Evolutionary conservation across 1,140 invertebrate species (phyloP), one percentile per base, ranked within the genome.

Genomic region (Maconellicoccus hirsutus): DNA sequence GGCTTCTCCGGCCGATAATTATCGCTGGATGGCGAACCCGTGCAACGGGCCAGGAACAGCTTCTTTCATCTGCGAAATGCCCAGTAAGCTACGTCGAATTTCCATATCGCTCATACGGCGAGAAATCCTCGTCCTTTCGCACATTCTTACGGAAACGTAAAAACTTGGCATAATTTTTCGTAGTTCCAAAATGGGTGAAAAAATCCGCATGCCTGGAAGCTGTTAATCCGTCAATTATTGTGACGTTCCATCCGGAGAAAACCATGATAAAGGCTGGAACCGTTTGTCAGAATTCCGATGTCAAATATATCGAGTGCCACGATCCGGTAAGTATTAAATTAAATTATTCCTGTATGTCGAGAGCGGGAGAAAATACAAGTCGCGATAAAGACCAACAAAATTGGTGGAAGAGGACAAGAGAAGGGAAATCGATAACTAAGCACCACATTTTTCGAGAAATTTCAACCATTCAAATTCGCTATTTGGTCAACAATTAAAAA

Each of bases 261-360:
- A 84, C 92, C 23, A 85, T 92, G 33, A 83, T 96, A 42, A 90
- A 93, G 75, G 80, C 95, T 52, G 91, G 92, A 25, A 89, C 91
- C 42, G 94, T 96, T 79, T 89, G 93, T 78, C 61, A 66, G 16
- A 66, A 66, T 66, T 25, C 61, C 10, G 61, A 66, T 66, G 22
- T 66, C 91, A 91, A 52, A 81, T 94, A 33, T 93, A 92, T 79
- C 93, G 93, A 42, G 89, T 90, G 27, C 82, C 86, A 75, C 80
- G 84, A 69, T 84, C 88, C 71, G 83, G 61, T 66, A 26, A 66
- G 61, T 61, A 6, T 19, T 10, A 66, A 66, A 23, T 52, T 52
- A 6, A 52, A 19, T 52, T 52, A 52, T 33, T 6, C 29, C 29
- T 33, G 29, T 33, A 33, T 33, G 3, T 33, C 29, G 29, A 33